These are phyloP conservation scores for Acrobasis consociella DNA, from an alignment of 2,888 invertebrate species.

Conservation along the genomic window DNA sequence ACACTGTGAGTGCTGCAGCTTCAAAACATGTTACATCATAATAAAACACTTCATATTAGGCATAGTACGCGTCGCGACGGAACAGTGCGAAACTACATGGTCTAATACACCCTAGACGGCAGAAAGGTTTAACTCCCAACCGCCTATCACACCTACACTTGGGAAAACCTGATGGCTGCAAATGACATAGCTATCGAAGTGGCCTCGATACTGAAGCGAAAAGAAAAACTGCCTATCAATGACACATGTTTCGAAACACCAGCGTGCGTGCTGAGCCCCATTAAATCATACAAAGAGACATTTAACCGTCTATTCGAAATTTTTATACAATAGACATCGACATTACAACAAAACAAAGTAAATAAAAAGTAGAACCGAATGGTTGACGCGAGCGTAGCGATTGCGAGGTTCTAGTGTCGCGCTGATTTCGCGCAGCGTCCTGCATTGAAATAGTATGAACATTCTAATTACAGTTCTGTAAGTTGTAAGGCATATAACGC, in stretches of 20 bases:
- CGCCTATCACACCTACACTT: no score
- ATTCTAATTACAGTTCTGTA: no score
- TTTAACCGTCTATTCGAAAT: conserved; percentile 44
- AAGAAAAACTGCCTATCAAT: no score
- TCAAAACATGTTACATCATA: conserved; percentile 1
- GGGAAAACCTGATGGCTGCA: no score
- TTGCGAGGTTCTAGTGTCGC: background rate
- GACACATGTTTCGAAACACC: background rate
- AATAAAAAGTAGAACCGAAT: conserved; percentile 49
- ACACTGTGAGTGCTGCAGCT: background rate
- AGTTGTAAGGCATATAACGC: no score
- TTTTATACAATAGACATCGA: conserved; percentile 44
- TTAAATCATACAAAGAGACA: conserved; percentile 30
- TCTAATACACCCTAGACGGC: no score
- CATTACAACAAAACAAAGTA: conserved; percentile 55
- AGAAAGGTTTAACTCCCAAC: no score
- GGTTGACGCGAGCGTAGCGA: conserved; percentile 30
- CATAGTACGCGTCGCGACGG: no score
- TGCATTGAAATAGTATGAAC: background rate
- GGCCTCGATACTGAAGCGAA: no score
- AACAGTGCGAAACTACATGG: no score
- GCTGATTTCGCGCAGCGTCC: conserved; percentile 1
- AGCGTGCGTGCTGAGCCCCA: background rate
- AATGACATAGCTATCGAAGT: no score
- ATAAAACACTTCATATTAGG: background rate